Evolutionary conservation across 2,797 vertebrate species (phyloP).

Genomic region (Falco columbarius): DNA sequence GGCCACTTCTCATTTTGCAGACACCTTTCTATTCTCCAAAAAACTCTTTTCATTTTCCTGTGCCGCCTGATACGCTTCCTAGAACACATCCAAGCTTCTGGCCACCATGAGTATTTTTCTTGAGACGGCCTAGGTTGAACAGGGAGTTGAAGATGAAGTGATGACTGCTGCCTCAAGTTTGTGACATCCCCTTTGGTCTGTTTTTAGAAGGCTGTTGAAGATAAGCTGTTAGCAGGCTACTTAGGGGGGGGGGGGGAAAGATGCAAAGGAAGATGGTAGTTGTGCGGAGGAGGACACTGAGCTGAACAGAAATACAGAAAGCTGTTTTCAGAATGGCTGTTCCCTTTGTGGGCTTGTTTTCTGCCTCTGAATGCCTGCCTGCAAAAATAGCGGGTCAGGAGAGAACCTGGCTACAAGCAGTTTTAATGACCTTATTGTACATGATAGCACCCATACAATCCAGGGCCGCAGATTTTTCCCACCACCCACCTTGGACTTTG

Average conservation of each 20-base stretch:
- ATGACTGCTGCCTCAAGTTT: slow-evolving; percentile 25
- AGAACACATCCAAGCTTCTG: not conserved
- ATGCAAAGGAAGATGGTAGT: not conserved
- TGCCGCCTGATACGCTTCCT: slow-evolving; percentile 4
- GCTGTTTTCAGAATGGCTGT: not conserved
- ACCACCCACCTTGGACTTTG: not conserved
- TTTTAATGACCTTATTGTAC: not conserved
- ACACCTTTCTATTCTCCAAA: not conserved
- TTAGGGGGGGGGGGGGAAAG: not conserved
- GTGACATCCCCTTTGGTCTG: slow-evolving; percentile 59
- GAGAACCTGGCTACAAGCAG: not conserved
- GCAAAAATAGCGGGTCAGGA: not conserved
- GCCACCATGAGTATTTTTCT: not conserved
- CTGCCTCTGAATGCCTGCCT: not conserved
- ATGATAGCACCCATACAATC: not conserved
- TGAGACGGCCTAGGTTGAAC: not conserved
- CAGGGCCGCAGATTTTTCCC: not conserved
- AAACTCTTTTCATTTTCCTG: slow-evolving; percentile 35
- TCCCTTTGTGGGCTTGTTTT: not conserved
- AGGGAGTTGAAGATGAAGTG: slow-evolving; percentile 23
- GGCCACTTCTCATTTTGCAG: slow-evolving; percentile 55
- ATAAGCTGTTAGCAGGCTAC: slow-evolving; percentile 59
- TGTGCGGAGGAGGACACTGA: not conserved
- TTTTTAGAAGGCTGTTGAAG: slow-evolving; percentile 77
- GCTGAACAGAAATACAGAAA: not conserved